A percentile compares a stretch with the other conserved stretches of the same genome.
Evolutionary conservation across 2,797 vertebrate genomes (phyloP).

Genomic region (Arnoldichthys spilopterus): DNA sequence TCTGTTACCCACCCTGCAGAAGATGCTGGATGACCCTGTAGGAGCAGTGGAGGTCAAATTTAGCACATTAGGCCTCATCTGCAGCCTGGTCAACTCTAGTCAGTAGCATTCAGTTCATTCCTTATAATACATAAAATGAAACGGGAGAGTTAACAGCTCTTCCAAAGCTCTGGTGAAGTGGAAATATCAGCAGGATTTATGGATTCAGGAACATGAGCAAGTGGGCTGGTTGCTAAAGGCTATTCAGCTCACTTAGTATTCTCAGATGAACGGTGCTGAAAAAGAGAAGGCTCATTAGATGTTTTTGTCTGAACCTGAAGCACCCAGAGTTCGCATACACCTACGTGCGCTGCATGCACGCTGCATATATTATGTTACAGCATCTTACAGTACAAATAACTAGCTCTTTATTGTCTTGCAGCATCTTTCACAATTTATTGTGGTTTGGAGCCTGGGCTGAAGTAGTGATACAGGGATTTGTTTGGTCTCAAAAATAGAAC

Average conservation of each 20-base stretch:
- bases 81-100: slow-evolving; percentile 87
- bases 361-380: background rate
- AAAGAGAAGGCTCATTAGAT: background rate
- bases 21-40: slow-evolving; percentile 81
- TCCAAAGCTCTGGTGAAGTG: background rate
- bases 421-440: background rate
- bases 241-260: background rate
- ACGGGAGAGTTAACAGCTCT: background rate
- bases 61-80: slow-evolving; percentile 84
- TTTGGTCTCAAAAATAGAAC: slow-evolving; percentile 7
- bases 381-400: background rate
- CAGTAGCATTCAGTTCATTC: slow-evolving; percentile 47
- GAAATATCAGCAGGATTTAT: background rate
- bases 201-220: background rate
- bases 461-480: background rate
- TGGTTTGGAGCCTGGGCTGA: background rate
- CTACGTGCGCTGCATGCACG: background rate
- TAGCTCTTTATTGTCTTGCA: background rate
- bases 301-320: background rate
- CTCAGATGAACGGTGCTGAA: background rate
- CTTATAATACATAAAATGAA: background rate
- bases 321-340: background rate
- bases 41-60: slow-evolving; percentile 87
- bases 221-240: background rate
- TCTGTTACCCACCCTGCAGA: slow-evolving; percentile 80